Conservation (phyloP, 92 coral and sea anemone genomes). For the Scolanthus callimorphus region DNA sequence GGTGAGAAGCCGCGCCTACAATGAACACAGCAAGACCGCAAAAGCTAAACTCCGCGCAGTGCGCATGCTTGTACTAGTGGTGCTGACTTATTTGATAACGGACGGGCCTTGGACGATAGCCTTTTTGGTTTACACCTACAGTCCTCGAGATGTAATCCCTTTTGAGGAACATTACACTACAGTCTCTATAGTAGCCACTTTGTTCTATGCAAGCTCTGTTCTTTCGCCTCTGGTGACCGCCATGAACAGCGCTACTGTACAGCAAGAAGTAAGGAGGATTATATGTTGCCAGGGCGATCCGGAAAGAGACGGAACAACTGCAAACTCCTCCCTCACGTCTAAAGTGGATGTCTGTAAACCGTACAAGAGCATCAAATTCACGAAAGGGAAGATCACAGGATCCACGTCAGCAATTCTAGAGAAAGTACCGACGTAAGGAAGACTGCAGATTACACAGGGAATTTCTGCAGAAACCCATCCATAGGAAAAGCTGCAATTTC, state of each 20-base stretch:
- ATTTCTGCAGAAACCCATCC: too few species aligned
- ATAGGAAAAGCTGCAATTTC: too few species aligned
- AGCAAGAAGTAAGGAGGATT: slow-evolving; percentile 10
- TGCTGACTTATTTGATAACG: slow-evolving; percentile 21
- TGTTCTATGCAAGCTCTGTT: slow-evolving; percentile 34
- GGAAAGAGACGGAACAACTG: background rate
- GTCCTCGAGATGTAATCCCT: slow-evolving; percentile 10
- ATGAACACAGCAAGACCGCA: slow-evolving; percentile 28
- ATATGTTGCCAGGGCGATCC: slow-evolving; percentile 13
- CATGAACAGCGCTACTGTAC: slow-evolving; percentile 29
- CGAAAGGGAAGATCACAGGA: background rate
- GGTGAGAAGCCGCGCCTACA: slow-evolving; percentile 22
- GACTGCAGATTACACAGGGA: too few species aligned
- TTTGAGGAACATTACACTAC: slow-evolving; percentile 10
- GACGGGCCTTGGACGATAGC: slow-evolving; percentile 34
- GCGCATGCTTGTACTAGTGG: slow-evolving; percentile 45
- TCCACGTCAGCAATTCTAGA: too few species aligned
- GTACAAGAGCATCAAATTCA: background rate
- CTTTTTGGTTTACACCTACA: slow-evolving; percentile 13
- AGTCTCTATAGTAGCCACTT: slow-evolving; percentile 11
- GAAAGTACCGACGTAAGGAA: too few species aligned
- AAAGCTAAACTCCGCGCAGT: slow-evolving; percentile 37
- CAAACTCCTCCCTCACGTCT: background rate
- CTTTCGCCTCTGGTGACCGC: slow-evolving; percentile 22
- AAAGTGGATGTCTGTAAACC: background rate